Evolutionary conservation across 2,113 vertebrate genomes (phyloP).

Genomic region (Acrocephalus kingi): DNA sequence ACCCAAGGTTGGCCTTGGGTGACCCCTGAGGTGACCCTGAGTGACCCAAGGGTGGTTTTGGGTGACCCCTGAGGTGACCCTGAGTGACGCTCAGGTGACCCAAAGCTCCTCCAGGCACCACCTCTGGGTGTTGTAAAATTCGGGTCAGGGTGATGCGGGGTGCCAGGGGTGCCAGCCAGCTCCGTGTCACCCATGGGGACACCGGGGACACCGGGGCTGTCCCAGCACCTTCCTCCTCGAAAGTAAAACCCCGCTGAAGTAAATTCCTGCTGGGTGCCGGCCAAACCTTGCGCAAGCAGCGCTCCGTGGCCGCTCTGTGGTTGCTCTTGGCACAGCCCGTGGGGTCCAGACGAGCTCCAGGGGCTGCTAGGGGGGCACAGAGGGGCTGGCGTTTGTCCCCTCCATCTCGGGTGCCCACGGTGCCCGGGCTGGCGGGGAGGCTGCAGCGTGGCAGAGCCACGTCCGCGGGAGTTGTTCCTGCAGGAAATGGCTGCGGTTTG

Average conservation of each 20-base stretch:
- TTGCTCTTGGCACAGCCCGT: slow-evolving; percentile 11
- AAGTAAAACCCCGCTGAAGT: background rate
- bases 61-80: background rate
- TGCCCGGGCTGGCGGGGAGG: background rate
- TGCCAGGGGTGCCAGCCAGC: background rate
- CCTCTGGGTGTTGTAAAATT: background rate
- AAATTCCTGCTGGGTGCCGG: background rate
- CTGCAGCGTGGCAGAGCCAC: background rate
- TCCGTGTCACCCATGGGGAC: rapidly evolving
- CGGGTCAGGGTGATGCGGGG: too few relatives aligned
- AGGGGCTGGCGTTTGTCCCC: background rate
- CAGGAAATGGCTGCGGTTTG: background rate
- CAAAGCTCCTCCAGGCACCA: rapidly evolving
- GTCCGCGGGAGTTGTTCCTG: background rate
- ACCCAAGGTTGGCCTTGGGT: rapidly evolving
- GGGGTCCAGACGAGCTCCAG: background rate
- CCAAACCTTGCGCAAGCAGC: slow-evolving; percentile 43
- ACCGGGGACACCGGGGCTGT: background rate
- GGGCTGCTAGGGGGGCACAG: background rate
- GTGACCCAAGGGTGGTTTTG: rapidly evolving
- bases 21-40: background rate
- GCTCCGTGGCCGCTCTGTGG: background rate
- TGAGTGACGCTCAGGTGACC: background rate
- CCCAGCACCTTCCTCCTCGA: slow-evolving; percentile 37
- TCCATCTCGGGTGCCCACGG: background rate